Conservation (phyloP, 2,888 invertebrate species). For the Orchesella flavescens region DNA sequence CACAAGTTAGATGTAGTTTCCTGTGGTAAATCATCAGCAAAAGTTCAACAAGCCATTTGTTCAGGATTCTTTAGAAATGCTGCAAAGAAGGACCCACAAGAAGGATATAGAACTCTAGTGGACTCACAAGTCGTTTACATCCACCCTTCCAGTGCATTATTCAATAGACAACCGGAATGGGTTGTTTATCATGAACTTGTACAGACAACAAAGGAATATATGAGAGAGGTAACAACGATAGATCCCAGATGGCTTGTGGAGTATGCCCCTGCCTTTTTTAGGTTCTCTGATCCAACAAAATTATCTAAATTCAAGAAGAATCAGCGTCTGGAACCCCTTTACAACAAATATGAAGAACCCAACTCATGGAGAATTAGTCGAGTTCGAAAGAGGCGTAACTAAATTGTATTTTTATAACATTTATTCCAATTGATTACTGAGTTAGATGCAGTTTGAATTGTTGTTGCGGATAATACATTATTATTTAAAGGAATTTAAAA, state of each 20-base stretch:
- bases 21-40: conserved; percentile 94
- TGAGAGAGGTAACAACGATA: conserved; percentile 91
- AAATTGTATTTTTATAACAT: conserved; percentile 73
- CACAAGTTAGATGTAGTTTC: conserved; percentile 97
- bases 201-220: conserved; percentile 85
- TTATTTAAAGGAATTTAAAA: no score
- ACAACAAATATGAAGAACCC: conserved; percentile 99
- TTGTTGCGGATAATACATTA: no score
- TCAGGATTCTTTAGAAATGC: conserved; percentile 90
- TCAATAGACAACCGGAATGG: conserved; percentile 75
- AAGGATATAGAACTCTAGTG: conserved; percentile 94
- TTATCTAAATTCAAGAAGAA: conserved; percentile 99
- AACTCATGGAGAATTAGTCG: conserved; percentile 99
- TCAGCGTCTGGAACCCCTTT: conserved; percentile 96
- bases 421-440: neutral
- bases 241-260: conserved; percentile 90
- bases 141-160: conserved; percentile 97
- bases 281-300: conserved; percentile 98
- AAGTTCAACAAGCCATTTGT: conserved; percentile 97
- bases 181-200: conserved; percentile 90
- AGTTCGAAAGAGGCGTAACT: conserved; percentile 90
- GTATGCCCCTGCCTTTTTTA: conserved; percentile 96
- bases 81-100: conserved; percentile 85
- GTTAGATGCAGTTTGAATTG: neutral
- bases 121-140: conserved; percentile 96